Evolutionary conservation across 2,888 invertebrate genomes (phyloP), one percentile per base, ranked within the genome.

Genomic region (Catocala sponsa): DNA sequence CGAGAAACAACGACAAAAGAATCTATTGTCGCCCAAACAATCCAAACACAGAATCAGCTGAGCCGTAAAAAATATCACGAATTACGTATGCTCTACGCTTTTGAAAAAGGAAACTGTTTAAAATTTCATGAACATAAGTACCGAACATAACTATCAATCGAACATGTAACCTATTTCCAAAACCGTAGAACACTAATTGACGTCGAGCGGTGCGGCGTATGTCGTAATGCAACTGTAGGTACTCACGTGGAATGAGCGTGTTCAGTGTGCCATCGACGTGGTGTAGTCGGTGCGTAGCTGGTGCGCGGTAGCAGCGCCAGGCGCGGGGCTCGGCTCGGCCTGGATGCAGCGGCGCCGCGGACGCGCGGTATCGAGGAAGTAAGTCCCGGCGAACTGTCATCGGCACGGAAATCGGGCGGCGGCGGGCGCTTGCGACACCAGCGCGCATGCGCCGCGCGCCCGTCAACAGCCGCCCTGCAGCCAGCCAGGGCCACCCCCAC

Each of bases 401-500:
- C 95, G 95, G 94, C 92, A 93, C 95, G 95, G 95, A 95, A 94
- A 92, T 89, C 92, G 95, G 95, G 95, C 95, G 91, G 91, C 90
- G 91, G 88, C 82, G 83, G 88, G 87, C 82, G 80, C 80, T 78
- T 74, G 87, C 85, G 68, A 71, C 76, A 82, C 77, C 80, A 85
- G 77, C 72, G 90, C 95, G 94, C 95, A 91, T 81, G 95, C 95
- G 95, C 90, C 91, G 81, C 86, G 89, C 92, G 94, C 94, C 95
- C 95, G 94, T 94, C 91, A 94, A 94, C 94, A 94, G 94, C 93
- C 91, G 89, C 76, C 91, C 89, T 90, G 91, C 91, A 88, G 82
- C 87, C 87, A 82, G 83, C 83, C 83, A 80, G 78, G 80, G 68
- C 72, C 72, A 66, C 76, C 67, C 79, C 78, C 80, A 73, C 79